Conservation (phyloP, 2,797 vertebrate genomes). For the Acridotheres tristis region DNA sequence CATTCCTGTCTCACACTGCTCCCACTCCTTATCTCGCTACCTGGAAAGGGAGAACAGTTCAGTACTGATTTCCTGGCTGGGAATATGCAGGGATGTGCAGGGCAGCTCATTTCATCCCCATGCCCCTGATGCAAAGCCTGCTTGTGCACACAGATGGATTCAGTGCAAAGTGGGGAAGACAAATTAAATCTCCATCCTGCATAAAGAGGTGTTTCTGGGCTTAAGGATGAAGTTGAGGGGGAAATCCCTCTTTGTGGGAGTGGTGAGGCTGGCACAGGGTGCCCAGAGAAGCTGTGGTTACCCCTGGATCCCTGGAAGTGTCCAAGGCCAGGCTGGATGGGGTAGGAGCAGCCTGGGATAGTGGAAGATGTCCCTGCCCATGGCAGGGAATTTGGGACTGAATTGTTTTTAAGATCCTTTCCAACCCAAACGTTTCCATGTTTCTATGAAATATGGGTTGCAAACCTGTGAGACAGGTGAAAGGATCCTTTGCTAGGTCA, state of each 20-base stretch:
- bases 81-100: background rate
- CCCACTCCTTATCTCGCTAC: background rate
- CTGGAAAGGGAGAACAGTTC: background rate
- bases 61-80: background rate
- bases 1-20: background rate
- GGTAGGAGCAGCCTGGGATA: fast-evolving
- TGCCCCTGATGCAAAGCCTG: background rate
- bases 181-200: background rate
- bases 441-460: background rate
- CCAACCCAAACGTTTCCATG: background rate
- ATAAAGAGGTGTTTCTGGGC: background rate
- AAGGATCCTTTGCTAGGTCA: background rate
- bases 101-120: background rate
- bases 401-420: background rate
- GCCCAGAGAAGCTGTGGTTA: background rate
- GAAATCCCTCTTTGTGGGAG: background rate
- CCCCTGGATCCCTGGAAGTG: background rate
- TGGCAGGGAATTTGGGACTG: background rate
- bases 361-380: background rate
- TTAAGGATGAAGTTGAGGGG: background rate
- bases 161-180: background rate
- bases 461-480: background rate
- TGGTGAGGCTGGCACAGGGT: fast-evolving
- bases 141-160: background rate
- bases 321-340: fast-evolving